Percentiles rank a stretch among this genome's conserved stretches.
Evolutionary conservation across 1,140 invertebrate species (phyloP).

Genomic region (Andricus grossulariae): DNA sequence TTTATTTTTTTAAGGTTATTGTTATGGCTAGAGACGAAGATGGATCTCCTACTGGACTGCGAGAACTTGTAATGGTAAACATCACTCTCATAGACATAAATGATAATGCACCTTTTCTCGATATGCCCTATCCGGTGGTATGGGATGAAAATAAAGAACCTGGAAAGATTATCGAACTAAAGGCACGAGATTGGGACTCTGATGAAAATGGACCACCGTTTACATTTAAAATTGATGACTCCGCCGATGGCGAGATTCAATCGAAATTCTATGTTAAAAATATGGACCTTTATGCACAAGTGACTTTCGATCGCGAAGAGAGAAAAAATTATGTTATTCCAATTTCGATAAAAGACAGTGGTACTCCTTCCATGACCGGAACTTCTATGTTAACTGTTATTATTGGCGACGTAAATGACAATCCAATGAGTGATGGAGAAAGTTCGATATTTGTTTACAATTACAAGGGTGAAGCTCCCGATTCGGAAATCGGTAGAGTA

Average conservation of each 20-base stretch:
- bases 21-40: conserved; percentile 90
- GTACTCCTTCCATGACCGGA: conserved; percentile 82
- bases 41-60: conserved; percentile 79
- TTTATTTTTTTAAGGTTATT: conserved; percentile 78
- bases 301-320: conserved; percentile 91
- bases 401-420: conserved; percentile 94
- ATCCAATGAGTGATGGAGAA: conserved; percentile 86
- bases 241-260: conserved; percentile 82
- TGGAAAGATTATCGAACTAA: conserved; percentile 82
- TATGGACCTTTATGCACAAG: conserved; percentile 78
- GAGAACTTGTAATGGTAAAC: conserved; percentile 81
- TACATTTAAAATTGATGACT: conserved; percentile 82
- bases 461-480: conserved; percentile 85
- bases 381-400: conserved; percentile 88
- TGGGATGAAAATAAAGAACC: conserved; percentile 87
- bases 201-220: conserved; percentile 89
- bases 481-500: conserved; percentile 90
- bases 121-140: conserved; percentile 86
- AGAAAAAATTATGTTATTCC: conserved; percentile 91
- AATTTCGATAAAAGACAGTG: conserved; percentile 91
- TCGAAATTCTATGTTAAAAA: conserved; percentile 83
- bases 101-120: conserved; percentile 91
- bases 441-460: conserved; percentile 95
- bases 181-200: conserved; percentile 87
- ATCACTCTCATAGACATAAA: conserved; percentile 90